Evolutionary conservation across 92 coral and sea anemone species (phyloP), one percentile per base, ranked within the genome.

Genomic region (Blastomussa wellsi): DNA sequence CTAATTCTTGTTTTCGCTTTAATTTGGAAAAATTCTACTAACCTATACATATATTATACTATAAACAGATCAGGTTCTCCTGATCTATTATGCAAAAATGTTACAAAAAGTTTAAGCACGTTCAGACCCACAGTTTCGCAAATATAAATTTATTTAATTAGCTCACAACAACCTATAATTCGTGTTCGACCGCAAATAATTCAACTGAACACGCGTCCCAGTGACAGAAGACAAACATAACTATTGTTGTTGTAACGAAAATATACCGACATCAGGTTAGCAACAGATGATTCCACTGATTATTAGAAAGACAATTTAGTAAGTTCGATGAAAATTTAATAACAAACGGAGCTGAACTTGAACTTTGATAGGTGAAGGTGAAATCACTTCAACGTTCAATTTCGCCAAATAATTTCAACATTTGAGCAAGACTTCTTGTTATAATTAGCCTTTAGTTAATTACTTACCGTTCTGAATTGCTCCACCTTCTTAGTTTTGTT

Each of bases 401-500:
- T 57, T 7, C 57, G 15, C n/a, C n/a, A n/a, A n/a, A n/a, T n/a
- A n/a, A n/a, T n/a, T n/a, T n/a, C n/a, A n/a, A n/a, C n/a, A n/a
- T n/a, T n/a, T n/a, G n/a, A n/a, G n/a, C n/a, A n/a, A n/a, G n/a
- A n/a, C n/a, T n/a, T n/a, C n/a, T n/a, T n/a, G n/a, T n/a, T n/a
- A n/a, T n/a, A n/a, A n/a, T n/a, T n/a, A n/a, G n/a, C n/a, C n/a
- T n/a, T n/a, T n/a, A n/a, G n/a, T n/a, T n/a, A n/a, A n/a, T n/a
- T n/a, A 7, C 67, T 26, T 60, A 60, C 79, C 49, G 80, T 35
- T 29, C 33, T 38, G 16, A 73, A 72, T 20, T 32, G 5, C 41
- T 57, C 72, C 19, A 17, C 17, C 33, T 26, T 83, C 80, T 24
- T 73, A 5, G 29, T 72, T 72, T 95, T 95, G 5, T 88, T 86